Evolutionary conservation across 1,140 invertebrate genomes (phyloP).

Genomic region (Apis laboriosa): DNA sequence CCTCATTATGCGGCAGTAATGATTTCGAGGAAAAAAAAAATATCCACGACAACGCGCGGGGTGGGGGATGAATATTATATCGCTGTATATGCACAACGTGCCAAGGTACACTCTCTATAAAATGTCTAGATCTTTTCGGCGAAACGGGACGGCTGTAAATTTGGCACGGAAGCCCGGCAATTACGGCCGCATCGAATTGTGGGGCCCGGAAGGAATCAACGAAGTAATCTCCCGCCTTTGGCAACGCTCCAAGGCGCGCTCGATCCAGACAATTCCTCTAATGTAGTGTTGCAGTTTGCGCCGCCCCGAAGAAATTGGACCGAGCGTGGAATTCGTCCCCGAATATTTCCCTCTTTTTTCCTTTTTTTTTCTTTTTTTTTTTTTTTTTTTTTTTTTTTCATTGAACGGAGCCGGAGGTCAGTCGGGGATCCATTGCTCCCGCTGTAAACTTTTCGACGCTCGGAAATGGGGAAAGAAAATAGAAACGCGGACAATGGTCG

Average conservation of each 20-base stretch:
- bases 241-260: slow-evolving; percentile 20
- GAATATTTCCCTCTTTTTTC: background rate
- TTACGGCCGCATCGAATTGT: slow-evolving; percentile 42
- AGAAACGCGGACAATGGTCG: too few relatives aligned
- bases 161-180: slow-evolving; percentile 43
- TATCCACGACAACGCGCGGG: background rate
- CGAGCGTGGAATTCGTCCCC: background rate
- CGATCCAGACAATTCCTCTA: slow-evolving; percentile 32
- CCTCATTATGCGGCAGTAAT: too few relatives aligned
- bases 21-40: background rate
- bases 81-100: background rate
- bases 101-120: slow-evolving; percentile 15
- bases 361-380: too few relatives aligned
- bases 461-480: background rate
- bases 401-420: background rate
- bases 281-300: slow-evolving; percentile 21
- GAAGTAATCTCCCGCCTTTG: slow-evolving; percentile 44
- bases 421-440: background rate
- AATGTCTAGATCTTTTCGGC: slow-evolving; percentile 1
- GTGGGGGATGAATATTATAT: slow-evolving; percentile 11
- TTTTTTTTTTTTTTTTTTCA: too few relatives aligned
- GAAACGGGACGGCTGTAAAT: slow-evolving; percentile 20
- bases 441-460: background rate
- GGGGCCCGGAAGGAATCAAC: slow-evolving; percentile 40
- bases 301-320: slow-evolving; percentile 6